Percentiles rank a stretch among this genome's conserved stretches.
phyloP scores from a whole-genome alignment of 2,797 vertebrate species.

The Sebastes alutus region DNA sequence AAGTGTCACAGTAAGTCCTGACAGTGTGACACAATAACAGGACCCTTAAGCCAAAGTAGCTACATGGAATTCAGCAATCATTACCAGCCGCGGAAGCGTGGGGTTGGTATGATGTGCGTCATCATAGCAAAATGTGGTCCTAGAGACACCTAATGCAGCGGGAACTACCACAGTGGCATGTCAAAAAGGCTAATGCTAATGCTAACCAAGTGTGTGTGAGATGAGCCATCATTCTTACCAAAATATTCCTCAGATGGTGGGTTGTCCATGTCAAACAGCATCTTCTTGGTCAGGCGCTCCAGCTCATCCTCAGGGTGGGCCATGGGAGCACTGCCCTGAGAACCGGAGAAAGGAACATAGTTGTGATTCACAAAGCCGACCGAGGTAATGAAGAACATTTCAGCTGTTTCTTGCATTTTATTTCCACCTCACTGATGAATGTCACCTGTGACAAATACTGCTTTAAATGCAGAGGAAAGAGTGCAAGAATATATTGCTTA shows the following conservation, averaged over 20 bases:
- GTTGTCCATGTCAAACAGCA: slow-evolving; percentile 98
- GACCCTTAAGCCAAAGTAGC: background rate
- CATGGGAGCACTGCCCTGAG: slow-evolving; percentile 79
- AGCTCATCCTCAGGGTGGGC: slow-evolving; percentile 95
- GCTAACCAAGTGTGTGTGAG: background rate
- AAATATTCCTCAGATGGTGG: slow-evolving; percentile 97
- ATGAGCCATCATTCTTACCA: slow-evolving; percentile 79
- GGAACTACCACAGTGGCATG: background rate
- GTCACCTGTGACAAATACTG: background rate
- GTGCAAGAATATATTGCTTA: background rate
- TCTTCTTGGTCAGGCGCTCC: slow-evolving; percentile 98
- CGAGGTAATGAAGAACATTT: background rate
- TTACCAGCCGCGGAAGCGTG: background rate
- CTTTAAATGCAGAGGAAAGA: background rate
- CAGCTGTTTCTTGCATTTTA: background rate
- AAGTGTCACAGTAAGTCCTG: background rate
- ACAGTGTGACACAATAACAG: background rate
- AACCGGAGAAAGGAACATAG: slow-evolving; percentile 9
- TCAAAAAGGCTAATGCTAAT: background rate
- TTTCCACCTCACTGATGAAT: background rate
- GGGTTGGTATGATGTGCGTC: no score
- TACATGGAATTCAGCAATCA: background rate
- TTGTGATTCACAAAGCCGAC: slow-evolving; percentile 12
- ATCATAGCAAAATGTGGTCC: background rate
- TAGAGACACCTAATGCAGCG: no score